Conservation (phyloP, 1,140 invertebrate species). For the Psix sp. region DNA sequence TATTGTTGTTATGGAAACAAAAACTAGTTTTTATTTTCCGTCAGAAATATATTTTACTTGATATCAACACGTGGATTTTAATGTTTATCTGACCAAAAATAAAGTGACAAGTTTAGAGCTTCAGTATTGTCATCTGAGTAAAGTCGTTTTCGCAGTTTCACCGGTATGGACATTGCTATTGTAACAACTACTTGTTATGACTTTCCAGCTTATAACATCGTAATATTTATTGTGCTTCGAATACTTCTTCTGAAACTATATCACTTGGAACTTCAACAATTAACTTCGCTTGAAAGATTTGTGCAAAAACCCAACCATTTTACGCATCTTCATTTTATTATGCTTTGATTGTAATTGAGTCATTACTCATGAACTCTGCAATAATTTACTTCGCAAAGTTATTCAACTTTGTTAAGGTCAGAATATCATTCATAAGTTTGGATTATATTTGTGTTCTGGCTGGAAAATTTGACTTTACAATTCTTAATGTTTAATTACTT, state of each 20-base stretch:
- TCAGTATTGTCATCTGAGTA: too few relatives aligned
- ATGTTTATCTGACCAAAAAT: too few relatives aligned
- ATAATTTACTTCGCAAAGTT: constrained; percentile 31
- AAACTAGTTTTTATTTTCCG: too few relatives aligned
- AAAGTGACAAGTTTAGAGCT: too few relatives aligned
- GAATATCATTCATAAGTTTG: constrained; percentile 16
- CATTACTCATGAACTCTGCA: constrained; percentile 23
- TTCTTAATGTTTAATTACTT: constrained; percentile 21
- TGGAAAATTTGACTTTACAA: constrained; percentile 7
- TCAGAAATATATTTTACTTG: too few relatives aligned
- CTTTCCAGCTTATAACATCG: constrained; percentile 60
- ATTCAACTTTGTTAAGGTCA: constrained; percentile 31
- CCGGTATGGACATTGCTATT: too few relatives aligned
- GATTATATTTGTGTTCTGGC: constrained; percentile 17
- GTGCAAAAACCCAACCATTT: constrained; percentile 35
- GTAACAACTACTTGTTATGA: constrained; percentile 44
- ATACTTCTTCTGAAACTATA: constrained; percentile 56
- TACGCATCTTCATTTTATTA: constrained; percentile 27
- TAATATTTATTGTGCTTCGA: constrained; percentile 70
- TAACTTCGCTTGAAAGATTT: constrained; percentile 37
- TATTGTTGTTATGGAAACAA: too few relatives aligned
- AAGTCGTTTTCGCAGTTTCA: too few relatives aligned
- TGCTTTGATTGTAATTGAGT: constrained; percentile 39
- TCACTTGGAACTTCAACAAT: constrained; percentile 61
- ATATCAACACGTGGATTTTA: too few relatives aligned